These are phyloP conservation scores for Ctenicera cuprea DNA, from an alignment of 2,888 invertebrate genomes.

Conservation along the genomic window DNA sequence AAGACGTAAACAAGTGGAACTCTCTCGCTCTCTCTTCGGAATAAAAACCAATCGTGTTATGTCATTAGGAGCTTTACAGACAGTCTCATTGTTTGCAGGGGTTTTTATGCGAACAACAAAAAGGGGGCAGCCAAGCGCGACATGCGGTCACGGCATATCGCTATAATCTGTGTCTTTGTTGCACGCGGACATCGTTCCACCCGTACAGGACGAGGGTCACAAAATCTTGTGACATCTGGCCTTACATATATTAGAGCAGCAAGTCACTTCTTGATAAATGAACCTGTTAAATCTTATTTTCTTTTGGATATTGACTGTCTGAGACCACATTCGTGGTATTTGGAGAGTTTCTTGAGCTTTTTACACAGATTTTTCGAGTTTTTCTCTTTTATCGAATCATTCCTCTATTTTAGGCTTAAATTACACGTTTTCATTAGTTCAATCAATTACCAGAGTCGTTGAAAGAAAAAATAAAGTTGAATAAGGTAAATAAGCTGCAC, in stretches of 20 bases:
- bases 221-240: conserved; percentile 39
- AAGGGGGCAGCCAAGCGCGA: conserved; percentile 59
- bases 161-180: conserved; percentile 64
- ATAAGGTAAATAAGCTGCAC: too few species aligned
- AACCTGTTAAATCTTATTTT: conserved; percentile 25
- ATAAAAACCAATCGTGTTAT: conserved; percentile 44
- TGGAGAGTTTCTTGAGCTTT: neutral
- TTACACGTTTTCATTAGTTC: too few species aligned
- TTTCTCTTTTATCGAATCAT: neutral
- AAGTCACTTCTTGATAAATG: conserved; percentile 35
- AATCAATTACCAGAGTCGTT: too few species aligned
- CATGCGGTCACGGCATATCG: conserved; percentile 64
- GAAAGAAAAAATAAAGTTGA: too few species aligned
- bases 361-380: neutral
- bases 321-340: neutral
- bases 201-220: conserved; percentile 33
- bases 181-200: conserved; percentile 33
- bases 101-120: conserved; percentile 58
- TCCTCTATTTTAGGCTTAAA: neutral
- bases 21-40: conserved; percentile 4
- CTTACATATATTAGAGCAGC: conserved; percentile 36
- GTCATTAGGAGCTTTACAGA: conserved; percentile 56
- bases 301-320: neutral
- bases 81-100: conserved; percentile 36
- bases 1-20: conserved; percentile 27